Evolutionary conservation across 2,888 invertebrate genomes (phyloP).

Genomic region (Drosophila putrida): DNA sequence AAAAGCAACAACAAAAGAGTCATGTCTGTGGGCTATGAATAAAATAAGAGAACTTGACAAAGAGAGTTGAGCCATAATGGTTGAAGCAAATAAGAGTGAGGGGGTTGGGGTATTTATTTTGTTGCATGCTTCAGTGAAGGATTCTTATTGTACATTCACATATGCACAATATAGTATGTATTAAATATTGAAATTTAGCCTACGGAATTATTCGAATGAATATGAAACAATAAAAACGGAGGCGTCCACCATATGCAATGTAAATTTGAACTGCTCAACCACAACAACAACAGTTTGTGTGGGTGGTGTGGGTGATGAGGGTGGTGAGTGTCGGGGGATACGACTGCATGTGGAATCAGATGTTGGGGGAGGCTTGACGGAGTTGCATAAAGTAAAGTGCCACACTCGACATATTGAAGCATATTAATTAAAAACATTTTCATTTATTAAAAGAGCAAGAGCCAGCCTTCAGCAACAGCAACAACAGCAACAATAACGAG

Average conservation of each 20-base stretch:
- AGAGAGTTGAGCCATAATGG: constrained; percentile 15
- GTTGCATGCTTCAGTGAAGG: constrained; percentile 45
- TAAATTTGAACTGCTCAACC: constrained; percentile 29
- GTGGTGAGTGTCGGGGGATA: background rate
- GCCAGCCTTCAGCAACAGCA: constrained; percentile 24
- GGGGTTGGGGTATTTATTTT: constrained; percentile 44
- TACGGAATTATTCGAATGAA: constrained; percentile 54
- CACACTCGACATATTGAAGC: constrained; percentile 76
- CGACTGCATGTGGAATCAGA: constrained; percentile 13
- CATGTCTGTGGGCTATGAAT: constrained; percentile 40
- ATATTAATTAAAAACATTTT: constrained; percentile 76
- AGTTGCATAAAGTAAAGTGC: constrained; percentile 50
- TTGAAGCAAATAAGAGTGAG: constrained; percentile 6
- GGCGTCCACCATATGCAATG: constrained; percentile 46
- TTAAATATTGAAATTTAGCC: constrained; percentile 65
- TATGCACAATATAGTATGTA: constrained; percentile 19
- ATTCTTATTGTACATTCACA: constrained; percentile 48
- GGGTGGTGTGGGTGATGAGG: background rate
- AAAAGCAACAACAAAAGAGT: constrained; percentile 14
- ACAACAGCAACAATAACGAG: background rate
- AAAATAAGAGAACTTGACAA: constrained; percentile 42
- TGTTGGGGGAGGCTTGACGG: constrained; percentile 32
- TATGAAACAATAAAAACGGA: constrained; percentile 61
- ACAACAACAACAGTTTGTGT: constrained; percentile 13
- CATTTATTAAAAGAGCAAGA: constrained; percentile 73